Evolutionary conservation across 2,113 vertebrate genomes (phyloP).

Genomic region (Heterochromis multidens): DNA sequence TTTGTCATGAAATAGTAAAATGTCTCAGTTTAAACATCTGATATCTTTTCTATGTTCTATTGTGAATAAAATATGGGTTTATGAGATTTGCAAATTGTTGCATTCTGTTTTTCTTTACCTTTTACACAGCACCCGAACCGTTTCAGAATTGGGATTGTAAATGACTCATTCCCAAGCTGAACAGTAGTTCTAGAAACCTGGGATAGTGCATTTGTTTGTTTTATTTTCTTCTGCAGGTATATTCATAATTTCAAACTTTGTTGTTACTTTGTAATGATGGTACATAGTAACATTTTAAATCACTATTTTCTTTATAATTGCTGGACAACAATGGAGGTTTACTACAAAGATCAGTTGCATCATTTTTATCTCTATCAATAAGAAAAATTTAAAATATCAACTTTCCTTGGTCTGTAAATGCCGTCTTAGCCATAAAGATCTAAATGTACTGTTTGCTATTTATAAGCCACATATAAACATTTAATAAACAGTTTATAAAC

Average conservation of each 20-base stretch:
- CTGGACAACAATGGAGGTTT: neutral
- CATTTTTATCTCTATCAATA: neutral
- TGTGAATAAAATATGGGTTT: neutral
- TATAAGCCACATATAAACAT: neutral
- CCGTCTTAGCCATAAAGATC: neutral
- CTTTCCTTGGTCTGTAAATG: neutral
- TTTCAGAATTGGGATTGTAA: neutral
- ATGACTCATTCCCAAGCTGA: neutral
- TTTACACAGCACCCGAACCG: neutral
- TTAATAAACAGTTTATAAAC: neutral
- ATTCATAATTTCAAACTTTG: accelerated
- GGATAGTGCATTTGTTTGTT: neutral
- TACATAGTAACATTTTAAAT: no score
- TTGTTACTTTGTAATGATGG: neutral
- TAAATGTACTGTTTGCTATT: neutral
- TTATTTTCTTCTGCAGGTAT: neutral
- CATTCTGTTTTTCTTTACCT: neutral
- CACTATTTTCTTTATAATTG: neutral
- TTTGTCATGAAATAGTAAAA: neutral
- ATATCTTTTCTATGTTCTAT: neutral
- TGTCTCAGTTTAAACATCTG: neutral
- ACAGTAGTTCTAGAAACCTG: neutral
- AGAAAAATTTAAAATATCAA: neutral
- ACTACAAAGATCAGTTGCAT: neutral
- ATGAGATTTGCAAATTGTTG: neutral